These are phyloP conservation scores for Platyscapa corneri DNA, from an alignment of 1,140 invertebrate species.

Conservation along the genomic window DNA sequence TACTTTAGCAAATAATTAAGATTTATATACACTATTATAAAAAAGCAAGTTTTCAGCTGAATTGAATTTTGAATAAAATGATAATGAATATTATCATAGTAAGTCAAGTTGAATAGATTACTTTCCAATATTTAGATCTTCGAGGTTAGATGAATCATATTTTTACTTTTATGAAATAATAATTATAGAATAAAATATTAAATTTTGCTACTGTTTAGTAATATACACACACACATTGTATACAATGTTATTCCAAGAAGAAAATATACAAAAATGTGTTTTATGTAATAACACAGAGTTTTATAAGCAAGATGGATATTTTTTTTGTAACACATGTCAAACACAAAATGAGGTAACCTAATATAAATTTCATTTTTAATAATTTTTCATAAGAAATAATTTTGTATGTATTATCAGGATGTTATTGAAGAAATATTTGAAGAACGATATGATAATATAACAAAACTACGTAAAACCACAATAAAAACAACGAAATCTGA, in stretches of 20 bases:
- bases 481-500: conserved; percentile 51
- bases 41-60: no score
- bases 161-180: no score
- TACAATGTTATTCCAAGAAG: conserved; percentile 43
- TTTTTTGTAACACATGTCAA: conserved; percentile 75
- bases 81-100: no score
- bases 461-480: conserved; percentile 58
- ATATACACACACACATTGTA: not conserved
- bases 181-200: no score
- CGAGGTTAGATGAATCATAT: no score
- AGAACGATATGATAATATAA: conserved; percentile 52
- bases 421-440: conserved; percentile 70
- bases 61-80: no score
- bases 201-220: not conserved
- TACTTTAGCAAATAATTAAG: no score
- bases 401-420: conserved; percentile 62
- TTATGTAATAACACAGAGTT: conserved; percentile 73
- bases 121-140: no score
- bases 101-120: no score
- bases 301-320: conserved; percentile 73
- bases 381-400: conserved; percentile 10
- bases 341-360: conserved; percentile 72
- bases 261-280: conserved; percentile 62
- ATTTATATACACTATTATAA: no score
- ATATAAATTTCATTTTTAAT: not conserved